A percentile compares a stretch with the other conserved stretches of the same genome.
These are phyloP conservation scores for Neolamprologus caudopunctatus DNA, from an alignment of 2,113 vertebrate genomes.

Conservation along the genomic window DNA sequence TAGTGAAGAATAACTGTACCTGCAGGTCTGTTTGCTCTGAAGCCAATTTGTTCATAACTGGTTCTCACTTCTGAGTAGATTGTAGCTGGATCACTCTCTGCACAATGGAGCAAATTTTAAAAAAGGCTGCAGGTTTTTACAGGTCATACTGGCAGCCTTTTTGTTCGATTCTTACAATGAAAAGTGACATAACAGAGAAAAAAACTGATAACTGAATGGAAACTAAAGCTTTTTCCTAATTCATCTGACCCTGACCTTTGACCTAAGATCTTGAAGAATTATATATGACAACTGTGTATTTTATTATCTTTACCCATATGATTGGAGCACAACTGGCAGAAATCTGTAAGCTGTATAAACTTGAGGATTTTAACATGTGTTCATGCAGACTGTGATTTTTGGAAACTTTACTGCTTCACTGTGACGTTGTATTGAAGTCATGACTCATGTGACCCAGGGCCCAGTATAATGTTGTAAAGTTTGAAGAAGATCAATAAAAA, in stretches of 20 bases:
- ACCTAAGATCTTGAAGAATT: neutral
- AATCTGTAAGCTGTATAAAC: fast-evolving
- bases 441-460: neutral
- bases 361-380: neutral
- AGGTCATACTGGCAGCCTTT: fast-evolving
- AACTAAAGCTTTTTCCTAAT: fast-evolving
- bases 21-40: neutral
- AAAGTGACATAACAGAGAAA: fast-evolving
- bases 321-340: fast-evolving
- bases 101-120: fast-evolving
- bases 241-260: neutral
- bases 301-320: neutral
- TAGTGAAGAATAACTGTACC: neutral
- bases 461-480: fast-evolving
- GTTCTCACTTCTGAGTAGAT: neutral
- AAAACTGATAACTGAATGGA: fast-evolving
- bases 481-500: fast-evolving
- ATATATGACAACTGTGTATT: fast-evolving
- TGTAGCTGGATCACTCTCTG: neutral
- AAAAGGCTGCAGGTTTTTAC: fast-evolving
- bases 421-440: fast-evolving
- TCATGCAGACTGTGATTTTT: fast-evolving
- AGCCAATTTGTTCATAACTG: neutral
- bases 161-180: neutral
- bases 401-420: neutral